A percentile compares a stretch with the other conserved stretches of the same genome.
Conservation (phyloP, 2,797 vertebrate species). For the Hemitrygon akajei region DNA sequence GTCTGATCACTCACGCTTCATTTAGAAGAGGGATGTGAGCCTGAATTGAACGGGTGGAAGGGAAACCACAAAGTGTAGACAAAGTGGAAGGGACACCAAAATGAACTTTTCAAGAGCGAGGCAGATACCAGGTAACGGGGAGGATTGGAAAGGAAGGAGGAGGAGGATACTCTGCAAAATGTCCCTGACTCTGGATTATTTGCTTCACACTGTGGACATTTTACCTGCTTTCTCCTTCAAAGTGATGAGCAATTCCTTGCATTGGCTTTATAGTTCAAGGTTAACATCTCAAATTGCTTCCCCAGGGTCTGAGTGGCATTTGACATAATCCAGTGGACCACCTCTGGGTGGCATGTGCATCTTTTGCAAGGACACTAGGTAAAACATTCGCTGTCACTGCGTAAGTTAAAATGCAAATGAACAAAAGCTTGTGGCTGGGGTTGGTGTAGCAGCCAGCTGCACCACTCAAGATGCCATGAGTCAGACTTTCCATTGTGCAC, state of each 20-base stretch:
- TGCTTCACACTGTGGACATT: neutral
- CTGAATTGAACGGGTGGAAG: neutral
- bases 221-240: neutral
- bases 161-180: neutral
- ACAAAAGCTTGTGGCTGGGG: slow-evolving; percentile 1
- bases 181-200: neutral
- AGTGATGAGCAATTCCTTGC: neutral
- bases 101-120: neutral
- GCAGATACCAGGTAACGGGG: no score
- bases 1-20: neutral
- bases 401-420: neutral
- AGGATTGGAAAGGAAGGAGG: no score
- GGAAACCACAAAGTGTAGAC: neutral
- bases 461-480: slow-evolving; percentile 25
- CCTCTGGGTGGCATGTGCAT: neutral
- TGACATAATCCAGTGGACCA: neutral
- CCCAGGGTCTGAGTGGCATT: neutral
- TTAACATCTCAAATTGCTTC: neutral
- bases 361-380: neutral
- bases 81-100: neutral
- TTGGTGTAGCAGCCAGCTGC: neutral
- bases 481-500: slow-evolving; percentile 35
- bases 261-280: neutral
- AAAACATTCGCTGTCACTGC: neutral
- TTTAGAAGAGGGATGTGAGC: neutral